Percentiles rank a stretch among this genome's conserved stretches.
Conservation (phyloP, 1,140 invertebrate species). For the Ceratitis capitata region DNA sequence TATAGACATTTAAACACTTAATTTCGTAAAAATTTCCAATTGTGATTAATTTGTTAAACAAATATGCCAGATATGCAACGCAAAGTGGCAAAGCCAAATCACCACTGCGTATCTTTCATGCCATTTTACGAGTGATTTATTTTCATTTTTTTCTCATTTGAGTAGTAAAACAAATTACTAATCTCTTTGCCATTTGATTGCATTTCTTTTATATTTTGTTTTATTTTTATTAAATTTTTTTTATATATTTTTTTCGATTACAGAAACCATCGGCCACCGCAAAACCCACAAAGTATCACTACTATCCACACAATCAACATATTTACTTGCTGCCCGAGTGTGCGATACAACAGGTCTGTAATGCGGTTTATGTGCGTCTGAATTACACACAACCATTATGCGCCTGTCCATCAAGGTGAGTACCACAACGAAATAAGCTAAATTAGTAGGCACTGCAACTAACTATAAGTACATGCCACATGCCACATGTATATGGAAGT, state of each 20-base stretch:
- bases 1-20: not conserved
- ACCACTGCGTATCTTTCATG: not conserved
- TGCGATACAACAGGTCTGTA: slow-evolving; percentile 92
- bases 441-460: slow-evolving; percentile 7
- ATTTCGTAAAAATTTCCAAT: not conserved
- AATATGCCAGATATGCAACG: slow-evolving; percentile 6
- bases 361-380: slow-evolving; percentile 88
- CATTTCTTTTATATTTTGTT: slow-evolving; percentile 4
- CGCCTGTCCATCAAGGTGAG: slow-evolving; percentile 80
- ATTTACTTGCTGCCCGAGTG: slow-evolving; percentile 91
- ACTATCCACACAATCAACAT: slow-evolving; percentile 93
- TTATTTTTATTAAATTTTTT: slow-evolving; percentile 46
- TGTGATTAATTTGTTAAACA: slow-evolving; percentile 16
- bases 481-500: not conserved
- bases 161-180: slow-evolving; percentile 26
- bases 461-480: not conserved
- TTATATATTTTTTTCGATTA: slow-evolving; percentile 66
- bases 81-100: not conserved
- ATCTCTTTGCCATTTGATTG: slow-evolving; percentile 23
- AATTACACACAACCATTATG: slow-evolving; percentile 93
- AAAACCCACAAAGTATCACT: slow-evolving; percentile 91
- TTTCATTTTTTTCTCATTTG: not conserved
- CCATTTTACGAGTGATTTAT: not conserved
- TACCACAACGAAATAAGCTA: not conserved
- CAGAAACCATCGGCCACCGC: slow-evolving; percentile 80